Evolutionary conservation across 2,797 vertebrate species (phyloP).

Genomic region (Hylomyscus alleni): DNA sequence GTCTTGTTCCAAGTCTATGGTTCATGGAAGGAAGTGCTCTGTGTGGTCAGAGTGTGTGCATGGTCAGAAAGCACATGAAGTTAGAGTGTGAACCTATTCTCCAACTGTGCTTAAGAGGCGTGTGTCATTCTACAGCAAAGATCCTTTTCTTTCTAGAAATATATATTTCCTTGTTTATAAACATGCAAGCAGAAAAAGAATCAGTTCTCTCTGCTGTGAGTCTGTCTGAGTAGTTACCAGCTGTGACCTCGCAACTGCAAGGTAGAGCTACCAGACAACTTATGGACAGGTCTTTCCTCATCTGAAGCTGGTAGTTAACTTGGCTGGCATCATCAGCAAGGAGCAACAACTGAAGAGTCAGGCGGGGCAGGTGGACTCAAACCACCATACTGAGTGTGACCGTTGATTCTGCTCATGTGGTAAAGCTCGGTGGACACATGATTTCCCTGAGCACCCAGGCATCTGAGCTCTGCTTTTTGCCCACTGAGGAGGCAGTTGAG

Average conservation of each 20-base stretch:
- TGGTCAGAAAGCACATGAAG: too few relatives aligned
- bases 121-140: neutral
- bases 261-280: too few relatives aligned
- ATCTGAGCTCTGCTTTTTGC: neutral
- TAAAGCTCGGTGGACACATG: too few relatives aligned
- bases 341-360: neutral
- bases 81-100: too few relatives aligned
- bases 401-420: neutral
- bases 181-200: neutral
- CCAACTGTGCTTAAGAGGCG: neutral
- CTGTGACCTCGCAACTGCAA: neutral
- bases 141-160: neutral
- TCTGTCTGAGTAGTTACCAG: neutral
- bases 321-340: accelerated
- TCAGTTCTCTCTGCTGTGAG: neutral
- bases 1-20: too few relatives aligned
- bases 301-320: neutral
- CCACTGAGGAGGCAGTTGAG: neutral
- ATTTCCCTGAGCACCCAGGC: neutral
- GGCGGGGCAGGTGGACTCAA: neutral
- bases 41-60: neutral
- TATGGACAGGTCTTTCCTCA: neutral
- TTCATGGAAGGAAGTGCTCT: neutral
- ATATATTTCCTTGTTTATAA: neutral
- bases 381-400: neutral